Evolutionary conservation across 2,113 vertebrate species (phyloP).

Genomic region (Chunga burmeisteri): DNA sequence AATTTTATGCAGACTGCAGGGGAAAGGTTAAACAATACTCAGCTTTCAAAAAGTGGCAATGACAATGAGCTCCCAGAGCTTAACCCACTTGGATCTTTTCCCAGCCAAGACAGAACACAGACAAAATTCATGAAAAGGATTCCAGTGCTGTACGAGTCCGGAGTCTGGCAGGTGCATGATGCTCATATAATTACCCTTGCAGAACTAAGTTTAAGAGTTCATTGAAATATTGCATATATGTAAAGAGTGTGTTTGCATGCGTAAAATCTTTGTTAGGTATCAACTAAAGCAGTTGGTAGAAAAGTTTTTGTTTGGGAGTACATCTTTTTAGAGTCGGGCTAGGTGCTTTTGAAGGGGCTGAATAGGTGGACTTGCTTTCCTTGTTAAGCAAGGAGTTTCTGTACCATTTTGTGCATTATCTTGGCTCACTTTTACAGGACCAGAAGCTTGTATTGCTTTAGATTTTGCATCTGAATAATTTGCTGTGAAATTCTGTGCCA

Average conservation of each 20-base stretch:
- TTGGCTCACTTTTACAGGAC: background rate
- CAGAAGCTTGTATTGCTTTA: background rate
- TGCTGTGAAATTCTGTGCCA: background rate
- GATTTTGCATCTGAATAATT: background rate
- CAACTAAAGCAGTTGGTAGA: background rate
- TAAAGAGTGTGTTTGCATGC: background rate
- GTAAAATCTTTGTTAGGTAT: background rate
- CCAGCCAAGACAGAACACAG: background rate
- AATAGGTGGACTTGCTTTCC: background rate
- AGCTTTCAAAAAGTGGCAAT: slow-evolving; percentile 17
- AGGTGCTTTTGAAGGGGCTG: background rate
- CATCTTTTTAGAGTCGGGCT: background rate
- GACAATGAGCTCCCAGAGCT: background rate
- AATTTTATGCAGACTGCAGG: slow-evolving; percentile 38
- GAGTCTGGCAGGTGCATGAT: background rate
- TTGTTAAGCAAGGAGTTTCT: background rate
- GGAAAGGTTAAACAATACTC: slow-evolving; percentile 44
- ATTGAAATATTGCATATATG: background rate
- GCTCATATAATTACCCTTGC: background rate
- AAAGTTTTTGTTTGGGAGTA: background rate
- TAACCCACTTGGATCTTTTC: slow-evolving; percentile 37
- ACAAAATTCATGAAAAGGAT: background rate
- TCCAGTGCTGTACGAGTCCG: background rate
- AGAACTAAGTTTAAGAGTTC: background rate
- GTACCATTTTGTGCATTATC: background rate